phyloP scores from a whole-genome alignment of 2,888 invertebrate species.

The Catonia carolina region DNA sequence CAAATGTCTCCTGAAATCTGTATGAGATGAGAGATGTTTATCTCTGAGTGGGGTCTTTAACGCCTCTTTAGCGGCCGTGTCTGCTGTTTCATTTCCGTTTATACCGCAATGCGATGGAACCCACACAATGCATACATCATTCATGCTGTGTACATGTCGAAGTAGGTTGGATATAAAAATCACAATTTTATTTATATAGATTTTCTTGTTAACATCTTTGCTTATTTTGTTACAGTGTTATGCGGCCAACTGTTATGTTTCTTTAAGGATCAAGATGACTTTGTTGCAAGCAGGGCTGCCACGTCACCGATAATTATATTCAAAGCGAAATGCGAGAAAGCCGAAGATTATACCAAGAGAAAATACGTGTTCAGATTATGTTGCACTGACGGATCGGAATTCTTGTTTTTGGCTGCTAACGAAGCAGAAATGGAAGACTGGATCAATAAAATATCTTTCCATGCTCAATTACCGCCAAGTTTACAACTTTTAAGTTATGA shows the following conservation, averaged over 20 bases:
- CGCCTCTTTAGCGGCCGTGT: no score
- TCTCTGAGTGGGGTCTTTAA: no score
- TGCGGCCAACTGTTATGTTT: slow-evolving; percentile 96
- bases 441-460: slow-evolving; percentile 89
- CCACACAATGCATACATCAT: no score
- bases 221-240: slow-evolving; percentile 64
- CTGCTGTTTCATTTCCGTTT: no score
- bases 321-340: slow-evolving; percentile 75
- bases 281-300: slow-evolving; percentile 78
- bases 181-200: no score
- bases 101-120: no score
- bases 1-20: no score
- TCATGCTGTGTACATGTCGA: no score
- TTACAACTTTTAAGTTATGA: slow-evolving; percentile 81
- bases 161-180: background rate
- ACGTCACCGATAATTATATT: slow-evolving; percentile 72
- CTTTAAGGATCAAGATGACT: slow-evolving; percentile 93
- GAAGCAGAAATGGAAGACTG: slow-evolving; percentile 76
- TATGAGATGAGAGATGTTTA: no score
- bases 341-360: slow-evolving; percentile 91
- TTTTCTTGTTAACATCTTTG: slow-evolving; percentile 9
- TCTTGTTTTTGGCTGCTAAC: slow-evolving; percentile 72
- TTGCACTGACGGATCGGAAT: slow-evolving; percentile 88
- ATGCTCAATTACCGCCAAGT: slow-evolving; percentile 83
- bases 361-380: slow-evolving; percentile 84